Conservation (phyloP, 2,797 vertebrate species). For the Syngnathus acus region DNA sequence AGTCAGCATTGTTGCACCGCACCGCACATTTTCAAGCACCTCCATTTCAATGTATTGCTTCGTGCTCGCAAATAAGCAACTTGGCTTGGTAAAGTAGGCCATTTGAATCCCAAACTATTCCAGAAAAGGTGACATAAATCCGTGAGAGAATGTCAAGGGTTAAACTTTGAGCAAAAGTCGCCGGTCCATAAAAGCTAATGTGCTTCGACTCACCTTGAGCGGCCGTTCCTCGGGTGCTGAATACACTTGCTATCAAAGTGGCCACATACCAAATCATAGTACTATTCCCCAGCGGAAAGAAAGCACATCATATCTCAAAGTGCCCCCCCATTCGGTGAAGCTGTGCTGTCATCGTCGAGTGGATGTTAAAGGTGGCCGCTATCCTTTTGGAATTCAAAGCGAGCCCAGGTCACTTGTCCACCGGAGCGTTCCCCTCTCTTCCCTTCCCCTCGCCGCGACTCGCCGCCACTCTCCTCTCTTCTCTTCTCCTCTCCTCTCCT, state of each 20-base stretch:
- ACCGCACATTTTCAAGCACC: background rate
- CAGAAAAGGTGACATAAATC: background rate
- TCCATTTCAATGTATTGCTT: background rate
- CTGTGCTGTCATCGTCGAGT: conserved; percentile 58
- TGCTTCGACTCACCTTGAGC: conserved; percentile 97
- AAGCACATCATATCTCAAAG: conserved; percentile 85
- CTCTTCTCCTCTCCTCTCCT: conserved; percentile 58
- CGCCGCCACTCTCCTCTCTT: conserved; percentile 30
- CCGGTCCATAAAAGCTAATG: conserved; percentile 35
- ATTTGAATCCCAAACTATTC: background rate
- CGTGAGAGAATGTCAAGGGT: conserved; percentile 23
- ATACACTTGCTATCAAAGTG: conserved; percentile 99
- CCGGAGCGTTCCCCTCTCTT: conserved; percentile 67
- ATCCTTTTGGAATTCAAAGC: conserved; percentile 60
- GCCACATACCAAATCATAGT: conserved; percentile 99
- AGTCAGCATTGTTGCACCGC: background rate
- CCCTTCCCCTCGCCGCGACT: conserved; percentile 8
- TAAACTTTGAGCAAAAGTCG: conserved; percentile 35
- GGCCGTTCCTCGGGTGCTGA: conserved; percentile 88
- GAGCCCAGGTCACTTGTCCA: conserved; percentile 73
- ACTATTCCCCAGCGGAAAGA: conserved; percentile 81
- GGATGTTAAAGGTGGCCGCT: conserved; percentile 57
- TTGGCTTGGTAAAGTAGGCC: background rate
- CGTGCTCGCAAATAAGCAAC: background rate
- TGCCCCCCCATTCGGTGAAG: conserved; percentile 61